Evolutionary conservation across 2,888 invertebrate species (phyloP).

Genomic region (Diaperis boleti): DNA sequence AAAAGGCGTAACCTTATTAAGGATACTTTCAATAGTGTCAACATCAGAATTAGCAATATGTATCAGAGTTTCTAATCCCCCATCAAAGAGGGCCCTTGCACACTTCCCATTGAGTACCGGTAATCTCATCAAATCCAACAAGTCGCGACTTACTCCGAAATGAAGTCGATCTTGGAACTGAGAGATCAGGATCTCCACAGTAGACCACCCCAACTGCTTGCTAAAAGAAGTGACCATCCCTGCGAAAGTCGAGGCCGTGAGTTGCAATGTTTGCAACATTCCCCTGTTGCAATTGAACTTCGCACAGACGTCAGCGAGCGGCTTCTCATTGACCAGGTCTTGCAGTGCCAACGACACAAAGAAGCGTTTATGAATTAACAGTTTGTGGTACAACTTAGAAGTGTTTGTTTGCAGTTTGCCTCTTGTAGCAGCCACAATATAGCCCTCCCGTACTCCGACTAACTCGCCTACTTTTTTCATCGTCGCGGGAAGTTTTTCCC

Average conservation of each 20-base stretch:
- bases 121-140: conserved; percentile 90
- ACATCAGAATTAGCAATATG: conserved; percentile 82
- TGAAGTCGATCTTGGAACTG: conserved; percentile 95
- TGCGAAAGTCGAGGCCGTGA: conserved; percentile 94
- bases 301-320: conserved; percentile 81
- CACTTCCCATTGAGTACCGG: conserved; percentile 85
- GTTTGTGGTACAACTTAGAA: conserved; percentile 66
- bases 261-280: conserved; percentile 92
- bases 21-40: conserved; percentile 78
- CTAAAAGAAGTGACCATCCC: conserved; percentile 99
- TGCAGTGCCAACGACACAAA: conserved; percentile 91
- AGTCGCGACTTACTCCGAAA: conserved; percentile 93
- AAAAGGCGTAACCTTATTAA: conserved; percentile 86
- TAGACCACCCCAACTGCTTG: conserved; percentile 91
- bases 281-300: conserved; percentile 92
- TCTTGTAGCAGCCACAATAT: conserved; percentile 82
- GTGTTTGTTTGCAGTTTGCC: conserved; percentile 73
- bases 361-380: conserved; percentile 82
- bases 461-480: conserved; percentile 90
- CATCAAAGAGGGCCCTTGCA: conserved; percentile 86
- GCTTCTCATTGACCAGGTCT: conserved; percentile 92
- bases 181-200: conserved; percentile 87
- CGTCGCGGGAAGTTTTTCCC: conserved; percentile 82
- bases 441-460: conserved; percentile 89
- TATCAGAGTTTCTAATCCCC: conserved; percentile 82